Evolutionary conservation across 2,888 invertebrate species (phyloP).

Genomic region (Willowsia nigromaculata): DNA sequence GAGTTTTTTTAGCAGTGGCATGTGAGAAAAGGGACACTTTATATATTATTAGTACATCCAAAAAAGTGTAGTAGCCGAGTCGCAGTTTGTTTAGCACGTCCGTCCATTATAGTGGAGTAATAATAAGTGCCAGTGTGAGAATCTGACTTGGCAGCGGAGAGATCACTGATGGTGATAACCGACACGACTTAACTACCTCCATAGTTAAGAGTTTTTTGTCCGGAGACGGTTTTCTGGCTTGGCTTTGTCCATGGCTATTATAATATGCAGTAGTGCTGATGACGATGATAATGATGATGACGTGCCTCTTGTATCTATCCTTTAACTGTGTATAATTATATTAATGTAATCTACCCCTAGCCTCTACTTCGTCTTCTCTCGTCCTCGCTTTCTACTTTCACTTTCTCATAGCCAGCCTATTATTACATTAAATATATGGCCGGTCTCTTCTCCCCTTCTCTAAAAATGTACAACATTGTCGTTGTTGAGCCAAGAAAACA

Average conservation of each 20-base stretch:
- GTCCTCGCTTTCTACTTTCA: neutral
- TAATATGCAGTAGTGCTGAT: too few species aligned
- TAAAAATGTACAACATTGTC: neutral
- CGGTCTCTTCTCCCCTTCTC: neutral
- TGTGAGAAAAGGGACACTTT: neutral
- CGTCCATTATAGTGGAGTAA: neutral
- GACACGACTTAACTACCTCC: neutral
- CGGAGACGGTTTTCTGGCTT: too few species aligned
- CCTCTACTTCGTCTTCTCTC: neutral
- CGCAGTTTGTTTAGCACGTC: too few species aligned
- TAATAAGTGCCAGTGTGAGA: neutral
- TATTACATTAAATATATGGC: conserved; percentile 32
- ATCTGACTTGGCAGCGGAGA: neutral
- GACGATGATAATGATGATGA: conserved; percentile 28
- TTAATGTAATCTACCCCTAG: conserved; percentile 20
- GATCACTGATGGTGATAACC: neutral
- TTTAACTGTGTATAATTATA: conserved; percentile 11
- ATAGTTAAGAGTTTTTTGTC: too few species aligned
- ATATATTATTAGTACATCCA: too few species aligned
- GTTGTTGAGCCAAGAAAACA: conserved; percentile 19
- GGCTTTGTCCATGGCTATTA: too few species aligned
- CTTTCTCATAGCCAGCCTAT: neutral
- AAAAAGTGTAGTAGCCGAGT: too few species aligned
- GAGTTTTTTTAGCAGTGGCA: too few species aligned
- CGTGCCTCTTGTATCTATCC: conserved; percentile 1